Evolutionary conservation across 2,888 invertebrate genomes (phyloP).

Genomic region (Melangyna quadrimaculata): DNA sequence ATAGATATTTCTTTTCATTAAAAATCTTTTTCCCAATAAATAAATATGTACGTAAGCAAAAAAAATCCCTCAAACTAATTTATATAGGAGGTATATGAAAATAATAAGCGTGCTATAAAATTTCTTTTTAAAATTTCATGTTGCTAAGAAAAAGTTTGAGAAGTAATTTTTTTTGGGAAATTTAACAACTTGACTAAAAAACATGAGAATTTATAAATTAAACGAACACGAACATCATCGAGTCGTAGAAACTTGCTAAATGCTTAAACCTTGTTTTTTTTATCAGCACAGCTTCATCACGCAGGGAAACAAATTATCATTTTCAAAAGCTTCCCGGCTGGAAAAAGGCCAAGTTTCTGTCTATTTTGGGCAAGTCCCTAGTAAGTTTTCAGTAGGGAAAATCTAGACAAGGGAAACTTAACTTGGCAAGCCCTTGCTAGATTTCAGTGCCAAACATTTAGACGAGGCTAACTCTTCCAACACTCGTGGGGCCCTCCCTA

Average conservation of each 20-base stretch:
- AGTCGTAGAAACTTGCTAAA: background rate
- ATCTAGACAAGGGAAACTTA: no score
- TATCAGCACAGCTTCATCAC: no score
- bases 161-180: conserved; percentile 53
- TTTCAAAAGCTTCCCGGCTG: no score
- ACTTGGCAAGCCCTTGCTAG: no score
- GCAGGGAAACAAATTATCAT: no score
- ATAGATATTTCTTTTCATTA: background rate
- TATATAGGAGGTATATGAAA: conserved; percentile 24
- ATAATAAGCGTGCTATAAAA: conserved; percentile 43
- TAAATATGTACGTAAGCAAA: background rate
- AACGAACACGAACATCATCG: background rate
- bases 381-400: no score
- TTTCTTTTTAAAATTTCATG: conserved; percentile 38
- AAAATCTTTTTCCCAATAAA: background rate
- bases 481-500: no score
- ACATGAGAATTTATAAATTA: background rate
- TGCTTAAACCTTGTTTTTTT: no score
- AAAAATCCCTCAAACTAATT: conserved; percentile 33
- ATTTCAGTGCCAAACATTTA: no score
- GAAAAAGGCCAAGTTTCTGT: no score
- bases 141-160: conserved; percentile 43
- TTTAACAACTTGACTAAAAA: conserved; percentile 42
- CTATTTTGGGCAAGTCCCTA: no score
- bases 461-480: no score